Conservation (phyloP, 1,140 invertebrate species). For the Eumaeus atala region DNA sequence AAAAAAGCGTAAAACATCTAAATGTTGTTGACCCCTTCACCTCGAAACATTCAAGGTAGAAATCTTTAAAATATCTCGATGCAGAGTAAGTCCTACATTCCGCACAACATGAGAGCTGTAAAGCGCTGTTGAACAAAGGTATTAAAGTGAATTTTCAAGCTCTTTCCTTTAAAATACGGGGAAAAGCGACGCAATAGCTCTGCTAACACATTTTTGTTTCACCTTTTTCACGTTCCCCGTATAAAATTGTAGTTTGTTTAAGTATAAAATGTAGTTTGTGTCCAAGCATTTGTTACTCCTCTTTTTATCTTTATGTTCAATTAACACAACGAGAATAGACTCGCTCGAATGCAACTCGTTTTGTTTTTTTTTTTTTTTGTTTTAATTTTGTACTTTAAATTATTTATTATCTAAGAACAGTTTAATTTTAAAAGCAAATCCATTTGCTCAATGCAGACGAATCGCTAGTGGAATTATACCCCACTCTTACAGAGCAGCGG, state of each 20-base stretch:
- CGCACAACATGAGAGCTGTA: slow-evolving; percentile 49
- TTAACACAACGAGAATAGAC: slow-evolving; percentile 6
- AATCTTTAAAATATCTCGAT: slow-evolving; percentile 40
- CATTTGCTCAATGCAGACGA: too few relatives aligned
- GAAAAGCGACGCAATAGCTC: slow-evolving; percentile 48
- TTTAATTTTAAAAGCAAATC: too few relatives aligned
- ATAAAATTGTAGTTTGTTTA: slow-evolving; percentile 61
- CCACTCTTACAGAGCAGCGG: too few relatives aligned
- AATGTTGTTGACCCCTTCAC: background rate
- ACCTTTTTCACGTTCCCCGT: slow-evolving; percentile 41
- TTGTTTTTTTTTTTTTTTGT: too few relatives aligned
- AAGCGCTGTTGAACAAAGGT: slow-evolving; percentile 65
- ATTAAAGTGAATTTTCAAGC: slow-evolving; percentile 65
- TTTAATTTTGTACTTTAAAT: too few relatives aligned
- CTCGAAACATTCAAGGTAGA: slow-evolving; percentile 27
- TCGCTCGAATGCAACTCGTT: background rate
- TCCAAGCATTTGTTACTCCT: background rate
- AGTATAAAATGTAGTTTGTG: slow-evolving; percentile 12
- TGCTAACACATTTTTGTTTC: slow-evolving; percentile 52
- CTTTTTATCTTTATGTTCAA: slow-evolving; percentile 1
- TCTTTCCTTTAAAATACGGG: slow-evolving; percentile 45
- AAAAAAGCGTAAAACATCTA: too few relatives aligned
- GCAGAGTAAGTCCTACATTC: slow-evolving; percentile 46
- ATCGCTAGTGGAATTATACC: too few relatives aligned
- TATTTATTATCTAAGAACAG: too few relatives aligned